Evolutionary conservation across 2,888 invertebrate genomes (phyloP), one percentile per base, ranked within the genome.

Genomic region (Caenorhabditis imperialis): DNA sequence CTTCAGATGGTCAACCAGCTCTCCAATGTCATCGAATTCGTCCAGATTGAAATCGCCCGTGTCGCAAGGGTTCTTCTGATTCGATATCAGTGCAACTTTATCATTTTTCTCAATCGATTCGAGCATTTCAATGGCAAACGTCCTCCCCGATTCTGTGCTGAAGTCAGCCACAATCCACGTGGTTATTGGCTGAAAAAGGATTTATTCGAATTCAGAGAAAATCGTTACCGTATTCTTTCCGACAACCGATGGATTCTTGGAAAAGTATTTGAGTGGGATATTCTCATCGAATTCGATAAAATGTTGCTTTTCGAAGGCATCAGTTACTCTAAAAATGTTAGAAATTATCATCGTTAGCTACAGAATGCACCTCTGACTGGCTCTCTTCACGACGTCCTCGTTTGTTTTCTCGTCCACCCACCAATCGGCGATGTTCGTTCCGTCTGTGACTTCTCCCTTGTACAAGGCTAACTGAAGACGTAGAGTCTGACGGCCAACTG

Each of bases 121-220:
- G 1, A 55, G 16, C 23, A 12, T 20, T 25, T 61, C 61, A 0
- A 18, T 10, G 30, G 96, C 89, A 48, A 97, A 89, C 22, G 91
- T 90, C 77, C 93, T 91, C 0, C 95, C 93, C 71, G 91, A 90
- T 1, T 89, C 85, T 8, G 92, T 91, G 77, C 93, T 93, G 69
- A 96, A 91, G 90, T 99, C 95, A 7, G 92, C 92, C 23, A 94
- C 92, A 33, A 98, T 90, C 97, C 97, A 98, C 75, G 94, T 90
- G 0, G 95, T 95, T 75, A 90, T 84, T 14, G 89, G 84, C 30
- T 86, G 79, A 14, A 88, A 63, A 30, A 58, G 62, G 5, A 6
- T 40, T 8, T 25, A 42, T 4, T 42, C 6, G 12, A 23, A 18
- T 25, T 40, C 10, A 40, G 10, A 40, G 23, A 35, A 8, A 30